phyloP scores from a whole-genome alignment of 2,113 vertebrate genomes.

The Chelonoidis abingdonii region DNA sequence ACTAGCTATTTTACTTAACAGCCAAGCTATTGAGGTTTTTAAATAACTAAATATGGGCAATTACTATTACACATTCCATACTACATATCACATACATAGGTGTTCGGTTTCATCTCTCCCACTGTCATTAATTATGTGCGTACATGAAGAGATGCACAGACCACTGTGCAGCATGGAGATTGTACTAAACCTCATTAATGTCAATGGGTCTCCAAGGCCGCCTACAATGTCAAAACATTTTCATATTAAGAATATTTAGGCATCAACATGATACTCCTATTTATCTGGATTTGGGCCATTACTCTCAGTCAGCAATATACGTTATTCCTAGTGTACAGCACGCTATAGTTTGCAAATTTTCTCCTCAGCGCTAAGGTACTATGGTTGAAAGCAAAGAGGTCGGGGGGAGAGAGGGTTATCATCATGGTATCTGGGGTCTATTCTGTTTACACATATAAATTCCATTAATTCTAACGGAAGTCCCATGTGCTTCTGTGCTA shows the following conservation, averaged over 20 bases:
- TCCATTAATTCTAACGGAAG: not conserved
- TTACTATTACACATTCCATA: not conserved
- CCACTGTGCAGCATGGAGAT: accelerated
- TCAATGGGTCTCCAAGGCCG: not conserved
- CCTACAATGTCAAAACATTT: not conserved
- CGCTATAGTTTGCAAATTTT: not conserved
- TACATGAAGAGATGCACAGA: not conserved
- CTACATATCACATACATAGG: not conserved
- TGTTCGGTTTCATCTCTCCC: constrained; percentile 21
- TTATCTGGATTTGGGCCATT: not conserved
- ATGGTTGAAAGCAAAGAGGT: not conserved
- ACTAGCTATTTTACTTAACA: not conserved
- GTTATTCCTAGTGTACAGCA: not conserved
- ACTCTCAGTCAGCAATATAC: not conserved
- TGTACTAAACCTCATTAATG: constrained; percentile 28
- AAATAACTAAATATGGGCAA: constrained; percentile 10
- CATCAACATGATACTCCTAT: accelerated
- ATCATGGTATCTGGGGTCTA: not conserved
- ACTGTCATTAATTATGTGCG: not conserved
- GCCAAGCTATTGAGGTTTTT: constrained; percentile 27
- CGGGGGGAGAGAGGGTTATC: not conserved
- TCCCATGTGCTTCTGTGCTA: not conserved
- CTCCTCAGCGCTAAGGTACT: not conserved
- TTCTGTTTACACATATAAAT: not conserved
- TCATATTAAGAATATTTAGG: not conserved